Evolutionary conservation across 2,888 invertebrate genomes (phyloP), one percentile per base, ranked within the genome.

Genomic region (Neoascia interrupta): DNA sequence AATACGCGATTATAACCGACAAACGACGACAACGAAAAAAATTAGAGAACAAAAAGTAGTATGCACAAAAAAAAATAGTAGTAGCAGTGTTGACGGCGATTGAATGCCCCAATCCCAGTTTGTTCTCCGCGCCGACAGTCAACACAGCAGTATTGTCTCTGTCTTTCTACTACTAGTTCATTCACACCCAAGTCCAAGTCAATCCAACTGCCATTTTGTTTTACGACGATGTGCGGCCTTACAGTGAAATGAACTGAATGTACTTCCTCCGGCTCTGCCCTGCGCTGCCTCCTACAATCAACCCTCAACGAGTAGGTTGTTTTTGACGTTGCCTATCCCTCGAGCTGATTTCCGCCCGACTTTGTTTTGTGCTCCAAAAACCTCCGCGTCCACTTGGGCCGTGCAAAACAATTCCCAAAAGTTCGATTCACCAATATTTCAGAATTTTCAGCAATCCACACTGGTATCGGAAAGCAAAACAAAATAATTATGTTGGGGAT

Each of bases 141-240:
- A 4, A 15, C 53, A 56, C 63, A 51, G 58, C 68, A 69, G 73
- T 81, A 31, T 8, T 31, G 68, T 69, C 63, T 81, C 60, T 69
- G 69, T 80, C 66, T 73, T n/a, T 73, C 54, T 53, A 61, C 80
- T 79, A 70, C 81, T 81, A 82, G 81, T 81, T 83, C 84, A 83
- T 83, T 84, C 83, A 83, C 83, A 82, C 82, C 82, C 83, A 82
- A 64, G 76, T 70, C 61, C 76, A 73, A 76, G 68, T 81, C 82
- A 83, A 83, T 83, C 82, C 83, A 86, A 85, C 86, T 86, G 86
- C 86, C 86, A 86, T 86, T 86, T 86, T 86, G 86, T 86, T 86
- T 86, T 85, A 84, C 84, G 79, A 82, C 64, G 60, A 66, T 66
- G 43, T 73, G 79, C 73, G 72, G 64, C 39, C 70, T 34, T n/a